Evolutionary conservation across 2,797 vertebrate species (phyloP).

Genomic region (Myotis pilosus): DNA sequence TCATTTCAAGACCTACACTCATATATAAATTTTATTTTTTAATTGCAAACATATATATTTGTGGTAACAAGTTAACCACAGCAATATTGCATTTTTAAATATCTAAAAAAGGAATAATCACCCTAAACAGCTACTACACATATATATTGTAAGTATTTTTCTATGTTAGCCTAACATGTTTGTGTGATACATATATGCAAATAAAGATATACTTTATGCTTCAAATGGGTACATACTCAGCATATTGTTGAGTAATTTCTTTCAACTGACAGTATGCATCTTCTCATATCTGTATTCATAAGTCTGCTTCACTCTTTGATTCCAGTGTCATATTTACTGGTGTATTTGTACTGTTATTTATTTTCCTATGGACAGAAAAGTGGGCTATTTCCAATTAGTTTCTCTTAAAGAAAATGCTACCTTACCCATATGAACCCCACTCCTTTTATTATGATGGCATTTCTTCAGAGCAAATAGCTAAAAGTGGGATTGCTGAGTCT

Average conservation of each 20-base stretch:
- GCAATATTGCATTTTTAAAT: not conserved
- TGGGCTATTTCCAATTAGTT: not conserved
- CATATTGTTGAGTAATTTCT: not conserved
- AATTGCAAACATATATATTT: not conserved
- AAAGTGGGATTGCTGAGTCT: not conserved
- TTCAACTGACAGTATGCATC: not conserved
- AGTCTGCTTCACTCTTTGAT: not conserved
- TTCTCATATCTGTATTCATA: not conserved
- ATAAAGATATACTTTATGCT: not conserved
- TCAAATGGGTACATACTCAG: not conserved
- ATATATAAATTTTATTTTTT: slow-evolving; percentile 13
- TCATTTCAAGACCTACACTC: not conserved
- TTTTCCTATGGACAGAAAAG: not conserved
- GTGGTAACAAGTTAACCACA: not conserved
- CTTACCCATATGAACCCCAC: not conserved
- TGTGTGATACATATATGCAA: not conserved
- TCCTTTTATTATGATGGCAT: not conserved
- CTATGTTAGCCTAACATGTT: not conserved
- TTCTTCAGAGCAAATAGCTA: not conserved
- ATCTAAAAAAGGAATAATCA: not conserved
- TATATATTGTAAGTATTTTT: not conserved
- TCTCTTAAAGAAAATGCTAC: not conserved
- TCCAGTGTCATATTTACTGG: not conserved
- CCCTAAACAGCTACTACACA: not conserved
- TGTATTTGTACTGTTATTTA: not conserved